A percentile compares a stretch with the other conserved stretches of the same genome.
phyloP scores from a whole-genome alignment of 2,113 vertebrate species.

The Falcunculus frontatus region DNA sequence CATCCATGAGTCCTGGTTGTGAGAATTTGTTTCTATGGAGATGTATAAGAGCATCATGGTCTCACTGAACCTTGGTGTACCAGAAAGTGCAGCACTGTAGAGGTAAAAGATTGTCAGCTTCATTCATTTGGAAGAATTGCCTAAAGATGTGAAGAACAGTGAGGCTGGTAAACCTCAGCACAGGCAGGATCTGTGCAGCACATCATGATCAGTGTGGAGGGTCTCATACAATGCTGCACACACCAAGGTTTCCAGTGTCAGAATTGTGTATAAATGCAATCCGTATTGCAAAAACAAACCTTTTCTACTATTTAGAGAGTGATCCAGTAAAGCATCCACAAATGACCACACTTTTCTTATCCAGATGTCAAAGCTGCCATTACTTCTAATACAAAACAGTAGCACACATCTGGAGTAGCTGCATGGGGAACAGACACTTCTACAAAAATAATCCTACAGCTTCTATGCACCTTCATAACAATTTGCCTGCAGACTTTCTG shows the following conservation, averaged over 20 bases:
- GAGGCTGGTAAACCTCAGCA: background rate
- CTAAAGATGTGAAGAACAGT: background rate
- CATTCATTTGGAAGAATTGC: background rate
- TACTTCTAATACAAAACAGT: background rate
- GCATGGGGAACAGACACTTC: background rate
- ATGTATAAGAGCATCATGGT: background rate
- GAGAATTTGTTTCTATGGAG: background rate
- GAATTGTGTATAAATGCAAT: background rate
- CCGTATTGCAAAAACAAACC: background rate
- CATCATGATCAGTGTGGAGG: fast-evolving
- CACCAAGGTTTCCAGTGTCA: background rate
- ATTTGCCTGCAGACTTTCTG: background rate
- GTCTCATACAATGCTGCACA: background rate
- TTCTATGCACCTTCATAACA: background rate
- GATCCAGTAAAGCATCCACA: background rate
- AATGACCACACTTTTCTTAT: background rate
- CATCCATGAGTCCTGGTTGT: too few species aligned
- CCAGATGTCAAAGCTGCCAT: background rate
- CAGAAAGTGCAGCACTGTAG: background rate
- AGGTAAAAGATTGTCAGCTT: background rate
- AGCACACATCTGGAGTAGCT: background rate
- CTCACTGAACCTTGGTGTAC: background rate
- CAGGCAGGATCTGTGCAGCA: background rate
- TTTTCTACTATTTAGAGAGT: background rate
- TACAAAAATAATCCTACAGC: background rate